A percentile compares a stretch with the other conserved stretches of the same genome.
phyloP scores from a whole-genome alignment of 2,888 invertebrate genomes.

The Loripinus fragilis region DNA sequence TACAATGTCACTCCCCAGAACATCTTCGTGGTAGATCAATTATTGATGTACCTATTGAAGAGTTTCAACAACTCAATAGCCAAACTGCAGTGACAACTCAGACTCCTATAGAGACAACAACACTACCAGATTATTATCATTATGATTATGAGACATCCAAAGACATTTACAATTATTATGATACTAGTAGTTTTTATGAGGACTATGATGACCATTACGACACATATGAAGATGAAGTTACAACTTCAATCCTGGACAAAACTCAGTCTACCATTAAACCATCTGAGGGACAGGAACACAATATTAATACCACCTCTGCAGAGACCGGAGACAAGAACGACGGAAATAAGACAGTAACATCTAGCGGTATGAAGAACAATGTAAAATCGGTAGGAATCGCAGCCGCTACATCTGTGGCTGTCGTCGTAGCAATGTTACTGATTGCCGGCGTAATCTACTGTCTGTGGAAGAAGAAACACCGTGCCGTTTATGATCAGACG shows the following conservation, averaged over 20 bases:
- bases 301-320: background rate
- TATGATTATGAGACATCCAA: background rate
- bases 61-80: conserved; percentile 20
- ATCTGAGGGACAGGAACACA: background rate
- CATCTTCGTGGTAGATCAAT: conserved; percentile 57
- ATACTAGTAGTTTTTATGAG: background rate
- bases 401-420: conserved; percentile 42
- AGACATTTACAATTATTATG: background rate
- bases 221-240: background rate
- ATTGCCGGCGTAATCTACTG: conserved; percentile 38
- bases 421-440: conserved; percentile 42
- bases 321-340: background rate
- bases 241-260: background rate
- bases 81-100: background rate
- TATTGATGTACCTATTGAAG: conserved; percentile 29
- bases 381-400: conserved; percentile 40
- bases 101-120: conserved; percentile 5
- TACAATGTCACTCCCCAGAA: conserved; percentile 60
- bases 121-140: background rate
- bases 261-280: background rate
- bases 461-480: conserved; percentile 26
- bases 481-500: conserved; percentile 33
- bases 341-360: background rate
- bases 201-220: conserved; percentile 16
- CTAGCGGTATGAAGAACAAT: background rate